These are phyloP conservation scores for Acipenser ruthenus DNA, from an alignment of 2,797 vertebrate genomes.

Conservation along the genomic window DNA sequence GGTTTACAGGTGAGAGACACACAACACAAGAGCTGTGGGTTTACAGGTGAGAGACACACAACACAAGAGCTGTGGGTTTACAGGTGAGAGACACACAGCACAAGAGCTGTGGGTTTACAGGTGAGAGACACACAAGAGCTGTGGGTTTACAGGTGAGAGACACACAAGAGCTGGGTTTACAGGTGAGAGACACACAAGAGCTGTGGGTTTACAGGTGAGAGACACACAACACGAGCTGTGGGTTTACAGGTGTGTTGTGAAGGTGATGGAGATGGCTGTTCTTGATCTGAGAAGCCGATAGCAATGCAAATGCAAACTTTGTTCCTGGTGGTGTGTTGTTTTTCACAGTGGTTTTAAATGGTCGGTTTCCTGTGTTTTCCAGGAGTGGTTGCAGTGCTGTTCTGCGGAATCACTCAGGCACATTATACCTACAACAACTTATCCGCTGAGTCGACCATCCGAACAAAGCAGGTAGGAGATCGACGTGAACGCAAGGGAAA, in stretches of 20 bases:
- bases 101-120: background rate
- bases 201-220: constrained; percentile 92
- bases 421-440: constrained; percentile 96
- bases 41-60: constrained; percentile 72
- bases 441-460: constrained; percentile 83
- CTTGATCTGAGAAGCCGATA: background rate
- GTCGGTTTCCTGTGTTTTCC: constrained; percentile 13
- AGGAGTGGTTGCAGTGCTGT: constrained; percentile 96
- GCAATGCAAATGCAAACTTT: background rate
- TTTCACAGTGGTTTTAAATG: background rate
- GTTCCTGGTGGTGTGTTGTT: background rate
- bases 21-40: constrained; percentile 39
- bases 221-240: background rate
- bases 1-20: no score
- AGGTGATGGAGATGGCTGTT: background rate
- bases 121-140: background rate
- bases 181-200: constrained; percentile 72
- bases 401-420: constrained; percentile 95
- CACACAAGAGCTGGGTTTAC: constrained; percentile 75
- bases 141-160: background rate
- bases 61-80: constrained; percentile 90
- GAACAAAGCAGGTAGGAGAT: constrained; percentile 83
- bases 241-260: background rate
- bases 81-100: constrained; percentile 54
- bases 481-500: background rate